Evolutionary conservation across 1,140 invertebrate genomes (phyloP).

Genomic region (Drosophila fuyamai): DNA sequence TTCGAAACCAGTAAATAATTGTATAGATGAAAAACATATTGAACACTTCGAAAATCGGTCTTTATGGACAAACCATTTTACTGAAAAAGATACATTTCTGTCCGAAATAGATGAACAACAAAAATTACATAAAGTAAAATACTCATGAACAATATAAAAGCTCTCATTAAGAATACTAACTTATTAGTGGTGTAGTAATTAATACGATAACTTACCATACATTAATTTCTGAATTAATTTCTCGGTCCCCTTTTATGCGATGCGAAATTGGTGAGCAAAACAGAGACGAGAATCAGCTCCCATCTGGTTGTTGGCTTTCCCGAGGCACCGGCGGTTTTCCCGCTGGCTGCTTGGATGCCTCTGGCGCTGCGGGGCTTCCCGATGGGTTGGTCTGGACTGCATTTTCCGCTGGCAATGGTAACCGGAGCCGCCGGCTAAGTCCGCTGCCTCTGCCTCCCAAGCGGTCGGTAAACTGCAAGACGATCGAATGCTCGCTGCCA

Average conservation of each 20-base stretch:
- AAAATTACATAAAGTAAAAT: too few relatives aligned
- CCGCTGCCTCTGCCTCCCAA: constrained; percentile 32
- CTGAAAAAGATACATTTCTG: too few relatives aligned
- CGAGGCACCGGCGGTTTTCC: constrained; percentile 42
- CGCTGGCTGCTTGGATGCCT: constrained; percentile 45
- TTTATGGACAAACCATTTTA: too few relatives aligned
- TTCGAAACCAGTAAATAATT: too few relatives aligned
- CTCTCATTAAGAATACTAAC: neutral
- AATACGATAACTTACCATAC: constrained; percentile 1
- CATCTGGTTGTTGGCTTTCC: constrained; percentile 17
- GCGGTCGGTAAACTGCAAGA: constrained; percentile 41
- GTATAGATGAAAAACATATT: too few relatives aligned
- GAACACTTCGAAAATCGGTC: too few relatives aligned
- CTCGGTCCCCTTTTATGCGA: constrained; percentile 5
- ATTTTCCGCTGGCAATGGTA: constrained; percentile 52
- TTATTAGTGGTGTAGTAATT: neutral
- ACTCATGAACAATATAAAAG: neutral
- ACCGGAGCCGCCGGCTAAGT: constrained; percentile 60
- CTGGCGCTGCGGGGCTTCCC: constrained; percentile 43
- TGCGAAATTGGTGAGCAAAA: constrained; percentile 56
- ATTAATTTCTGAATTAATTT: constrained; percentile 34
- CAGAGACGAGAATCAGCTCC: constrained; percentile 38
- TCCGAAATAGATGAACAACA: too few relatives aligned
- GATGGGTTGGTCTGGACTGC: constrained; percentile 29
- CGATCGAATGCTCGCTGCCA: constrained; percentile 45